Conservation (phyloP, 2,797 vertebrate species). For the Crocidura indochinensis region DNA sequence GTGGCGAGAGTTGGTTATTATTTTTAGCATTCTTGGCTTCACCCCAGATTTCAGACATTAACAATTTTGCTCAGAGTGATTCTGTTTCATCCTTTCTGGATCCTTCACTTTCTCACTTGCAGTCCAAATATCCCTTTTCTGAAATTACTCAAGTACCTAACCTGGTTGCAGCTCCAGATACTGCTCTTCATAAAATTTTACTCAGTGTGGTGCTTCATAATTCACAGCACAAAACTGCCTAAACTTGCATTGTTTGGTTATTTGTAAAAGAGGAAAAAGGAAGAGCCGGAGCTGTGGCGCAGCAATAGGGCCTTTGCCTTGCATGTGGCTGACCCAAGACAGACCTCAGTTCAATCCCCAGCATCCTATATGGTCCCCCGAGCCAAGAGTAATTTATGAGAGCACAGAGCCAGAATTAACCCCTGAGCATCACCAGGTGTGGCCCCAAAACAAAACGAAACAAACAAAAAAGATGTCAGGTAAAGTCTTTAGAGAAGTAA, state of each 20-base stretch:
- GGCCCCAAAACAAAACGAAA: no score
- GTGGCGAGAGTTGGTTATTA: neutral
- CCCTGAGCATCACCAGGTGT: no score
- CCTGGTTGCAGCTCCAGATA: neutral
- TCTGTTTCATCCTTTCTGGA: no score
- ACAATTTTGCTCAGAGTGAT: neutral
- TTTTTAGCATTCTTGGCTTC: slow-evolving; percentile 37
- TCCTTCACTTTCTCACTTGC: neutral
- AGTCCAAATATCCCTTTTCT: neutral
- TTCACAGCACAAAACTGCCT: neutral
- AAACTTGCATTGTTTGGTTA: neutral
- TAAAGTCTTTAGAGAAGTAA: neutral
- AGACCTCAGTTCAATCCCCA: no score
- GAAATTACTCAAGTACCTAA: neutral
- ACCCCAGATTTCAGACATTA: neutral
- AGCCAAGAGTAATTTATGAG: no score
- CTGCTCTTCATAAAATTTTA: neutral
- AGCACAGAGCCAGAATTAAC: no score
- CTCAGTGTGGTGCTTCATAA: neutral
- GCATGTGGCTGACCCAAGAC: no score
- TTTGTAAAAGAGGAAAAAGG: no score
- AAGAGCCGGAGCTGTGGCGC: no score
- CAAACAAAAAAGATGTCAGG: no score
- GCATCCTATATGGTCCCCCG: no score
- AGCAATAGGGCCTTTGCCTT: no score